Base-by-base conservation (phyloP, 2,888 invertebrate species). In the Idaea aversata region DNA sequence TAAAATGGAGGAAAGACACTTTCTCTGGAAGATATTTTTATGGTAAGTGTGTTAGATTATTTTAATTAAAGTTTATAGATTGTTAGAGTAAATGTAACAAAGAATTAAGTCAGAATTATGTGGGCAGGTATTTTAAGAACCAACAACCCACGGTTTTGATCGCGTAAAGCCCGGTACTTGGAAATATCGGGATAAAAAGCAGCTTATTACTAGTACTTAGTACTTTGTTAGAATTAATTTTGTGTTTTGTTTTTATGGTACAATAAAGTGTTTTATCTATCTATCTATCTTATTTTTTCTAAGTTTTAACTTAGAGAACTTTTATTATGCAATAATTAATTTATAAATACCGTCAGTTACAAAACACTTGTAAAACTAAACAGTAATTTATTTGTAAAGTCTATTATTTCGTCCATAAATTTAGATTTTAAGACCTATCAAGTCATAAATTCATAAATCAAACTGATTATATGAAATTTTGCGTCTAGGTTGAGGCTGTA, bases 1-100 rank as follows among this genome's bases (percentile, higher is more conserved):
- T 78, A 88, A 83, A 79, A 91, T 91, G 91, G 90, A 82, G 72
- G 81, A 77, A 76, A 80, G 67, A 75, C 61, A 74, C 69, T 73
- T 76, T 71, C 69, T 76, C 65, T 79, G 79, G 80, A 75, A 79
- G 73, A 81, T 77, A 70, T 76, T 84, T 70, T 78, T 88, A 78
- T 87, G 88, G 90, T 89, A 74, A 88, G 88, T 84, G 63, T 59
- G 6, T 59, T 61, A 47, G 59, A 66, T 59, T 58, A 59, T 15
- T 5, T 63, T 62, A 63, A 59, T 66, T 25, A 61, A 25, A 59
- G 63, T 66, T 63, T 62, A 38, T n/a, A 38, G n/a, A 59, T 15
- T 58, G 2, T 58, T 58, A 4, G 15, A 15, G 16, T 59, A 59
- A 59, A 59, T 59, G 58, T 59, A 59, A 59, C 15, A 59, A 59